Evolutionary conservation across 2,797 vertebrate genomes (phyloP), one percentile per base, ranked within the genome.

Genomic region (Spinibarbus caldwelli): DNA sequence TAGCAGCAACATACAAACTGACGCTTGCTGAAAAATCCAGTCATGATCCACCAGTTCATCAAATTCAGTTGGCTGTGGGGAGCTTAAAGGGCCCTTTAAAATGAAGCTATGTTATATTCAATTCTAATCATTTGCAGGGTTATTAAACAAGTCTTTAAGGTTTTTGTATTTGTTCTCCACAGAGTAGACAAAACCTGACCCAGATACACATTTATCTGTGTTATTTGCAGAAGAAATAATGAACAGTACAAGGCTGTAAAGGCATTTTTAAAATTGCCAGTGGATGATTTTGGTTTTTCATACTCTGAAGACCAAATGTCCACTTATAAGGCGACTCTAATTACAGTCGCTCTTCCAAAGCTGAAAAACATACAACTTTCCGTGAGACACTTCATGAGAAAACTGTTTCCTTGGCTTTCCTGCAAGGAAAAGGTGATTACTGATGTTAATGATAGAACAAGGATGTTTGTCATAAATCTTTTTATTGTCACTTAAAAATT

Each of bases 401-500:
- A 70, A 38, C 21, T 4, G 34, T 9, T 11, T 57, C 52, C 52
- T 57, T 23, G 52, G 2, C 54, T 57, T 57, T n/a, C 3, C n/a
- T 6, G 62, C 15, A 66, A 66, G 26, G 29, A 31, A 34, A 66
- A 34, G 3, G 29, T 34, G 64, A 14, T 19, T 66, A 66, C 29
- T 34, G 15, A 66, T 2, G 15, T 66, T 34, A 19, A 66, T 66
- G 29, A 66, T 19, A 34, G 54, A 57, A 34, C 7, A 66, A 66
- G 31, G 64, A 66, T 66, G 15, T 66, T 31, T 66, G 64, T 9
- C 29, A 66, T 9, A 66, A 45, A 64, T 67, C 0, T 52, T 77
- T 83, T 68, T 68, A 84, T 14, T 77, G n/a, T 41, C 45, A 49
- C 45, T 76, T 67, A n/a, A 41, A 66, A 83, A 67, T 84, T 2